Base-by-base conservation (phyloP, 2,113 vertebrate genomes). In the Alces alces region DNA sequence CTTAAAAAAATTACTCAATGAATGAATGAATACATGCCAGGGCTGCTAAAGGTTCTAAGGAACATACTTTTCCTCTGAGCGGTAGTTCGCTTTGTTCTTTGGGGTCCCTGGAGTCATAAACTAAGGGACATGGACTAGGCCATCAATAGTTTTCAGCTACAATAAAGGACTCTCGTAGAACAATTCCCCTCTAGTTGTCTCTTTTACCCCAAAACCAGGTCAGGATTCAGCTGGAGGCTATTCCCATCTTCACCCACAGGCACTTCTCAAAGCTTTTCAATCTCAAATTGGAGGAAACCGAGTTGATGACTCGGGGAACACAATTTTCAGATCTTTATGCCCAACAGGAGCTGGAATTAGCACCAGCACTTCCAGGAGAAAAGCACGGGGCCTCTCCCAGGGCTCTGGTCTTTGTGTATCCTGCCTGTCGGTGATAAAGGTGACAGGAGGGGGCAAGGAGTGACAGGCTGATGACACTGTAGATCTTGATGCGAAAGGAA, bases 181-280 rank as follows among this genome's bases (percentile, higher is more conserved):
- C 64, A 52, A 43, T 23, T 84, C 60, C 52, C 39, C 52, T 60
- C 90, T 25, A 3, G 60, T 76, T 86, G 84, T 47, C 76, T 91
- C 93, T 36, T 92, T 86, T 9, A 82, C 66, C 94, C 95, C 85
- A 19, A 90, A 89, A 92, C 76, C 88, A 54, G 80, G 83, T 70
- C 47, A 84, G 85, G 55, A 66, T 73, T 57, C 73, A 27, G 89
- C 85, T 60, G 60, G 55, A 92, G 52, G 55, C 50, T 58, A 50
- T 54, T 93, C 86, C 94, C 19, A 16, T 55, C 89, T 66, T 79
- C 50, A 70, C 88, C 79, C 13, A 43, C 61, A 23, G 73, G 61
- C 61, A 78, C 52, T 76, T 78, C 80, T 79, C 87, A 78, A 92
- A 91, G 84, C 55, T 39, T 50, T 78, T 78, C 93, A 70, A 78